phyloP scores from a whole-genome alignment of 2,113 vertebrate species.

The Progne subis region DNA sequence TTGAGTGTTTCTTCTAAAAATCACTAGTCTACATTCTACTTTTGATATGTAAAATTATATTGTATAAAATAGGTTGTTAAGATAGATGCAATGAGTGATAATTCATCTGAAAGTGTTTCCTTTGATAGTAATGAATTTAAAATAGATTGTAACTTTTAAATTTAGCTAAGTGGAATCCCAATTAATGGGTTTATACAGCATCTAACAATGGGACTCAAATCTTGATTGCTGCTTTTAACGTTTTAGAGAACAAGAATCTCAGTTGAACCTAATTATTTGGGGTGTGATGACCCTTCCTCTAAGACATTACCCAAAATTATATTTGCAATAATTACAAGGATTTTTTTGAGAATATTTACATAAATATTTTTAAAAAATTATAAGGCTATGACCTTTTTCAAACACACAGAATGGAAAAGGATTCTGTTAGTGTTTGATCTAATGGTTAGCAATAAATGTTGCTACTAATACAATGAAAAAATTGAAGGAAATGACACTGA shows the following conservation, averaged over 20 bases:
- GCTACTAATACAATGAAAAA: neutral
- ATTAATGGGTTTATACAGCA: neutral
- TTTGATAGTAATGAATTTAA: constrained; percentile 1
- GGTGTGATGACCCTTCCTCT: neutral
- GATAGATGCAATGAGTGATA: neutral
- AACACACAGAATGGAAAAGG: neutral
- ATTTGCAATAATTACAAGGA: neutral
- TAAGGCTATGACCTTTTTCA: neutral
- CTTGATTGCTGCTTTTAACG: neutral
- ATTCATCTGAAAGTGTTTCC: neutral
- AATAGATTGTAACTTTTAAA: constrained; percentile 27
- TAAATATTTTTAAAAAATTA: neutral
- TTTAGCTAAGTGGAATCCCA: neutral
- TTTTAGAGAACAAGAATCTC: neutral
- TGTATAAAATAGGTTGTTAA: neutral
- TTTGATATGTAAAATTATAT: neutral
- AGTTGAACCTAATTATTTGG: neutral
- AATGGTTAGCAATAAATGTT: neutral
- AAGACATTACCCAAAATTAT: neutral
- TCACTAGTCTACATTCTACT: neutral
- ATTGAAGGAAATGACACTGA: neutral
- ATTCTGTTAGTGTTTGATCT: neutral
- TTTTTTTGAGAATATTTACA: neutral
- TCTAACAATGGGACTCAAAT: neutral
- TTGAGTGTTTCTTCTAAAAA: neutral